Percentiles rank a stretch among this genome's conserved stretches.
Conservation (phyloP, 2,797 vertebrate genomes). For the Pseudomugil gertrudae region DNA sequence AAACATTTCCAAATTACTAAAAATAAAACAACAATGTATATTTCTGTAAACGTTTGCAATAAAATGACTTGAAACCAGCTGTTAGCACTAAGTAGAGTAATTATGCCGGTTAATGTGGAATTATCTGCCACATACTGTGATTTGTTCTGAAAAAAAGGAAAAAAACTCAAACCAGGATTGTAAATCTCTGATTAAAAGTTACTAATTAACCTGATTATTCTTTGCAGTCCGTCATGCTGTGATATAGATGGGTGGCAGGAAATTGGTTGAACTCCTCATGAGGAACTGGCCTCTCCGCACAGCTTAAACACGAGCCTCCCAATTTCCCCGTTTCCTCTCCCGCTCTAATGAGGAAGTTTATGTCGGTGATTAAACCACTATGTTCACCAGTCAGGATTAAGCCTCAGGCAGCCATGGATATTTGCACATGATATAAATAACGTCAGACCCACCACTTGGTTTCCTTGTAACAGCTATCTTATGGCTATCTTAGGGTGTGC, state of each 20-base stretch:
- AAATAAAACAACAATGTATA: background rate
- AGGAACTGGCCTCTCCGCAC: slow-evolving; percentile 61
- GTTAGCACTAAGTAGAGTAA: slow-evolving; percentile 17
- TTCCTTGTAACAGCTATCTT: slow-evolving; percentile 33
- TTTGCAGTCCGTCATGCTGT: slow-evolving; percentile 39
- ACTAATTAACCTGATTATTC: slow-evolving; percentile 41
- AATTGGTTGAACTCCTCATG: slow-evolving; percentile 60
- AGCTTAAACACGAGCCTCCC: slow-evolving; percentile 55
- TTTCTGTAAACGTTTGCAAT: background rate
- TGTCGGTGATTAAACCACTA: slow-evolving; percentile 61
- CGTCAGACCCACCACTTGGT: slow-evolving; percentile 38
- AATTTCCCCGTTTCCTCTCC: slow-evolving; percentile 67
- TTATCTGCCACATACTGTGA: slow-evolving; percentile 38
- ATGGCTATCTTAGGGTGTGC: slow-evolving; percentile 14
- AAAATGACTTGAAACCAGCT: slow-evolving; percentile 30
- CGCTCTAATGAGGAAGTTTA: slow-evolving; percentile 69
- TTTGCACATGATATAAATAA: slow-evolving; percentile 59
- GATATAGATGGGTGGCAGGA: slow-evolving; percentile 61
- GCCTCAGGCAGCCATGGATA: slow-evolving; percentile 34
- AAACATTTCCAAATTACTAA: slow-evolving; percentile 4
- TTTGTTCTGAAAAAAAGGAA: slow-evolving; percentile 32
- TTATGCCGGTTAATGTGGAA: slow-evolving; percentile 29
- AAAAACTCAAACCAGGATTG: slow-evolving; percentile 19
- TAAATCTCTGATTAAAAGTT: slow-evolving; percentile 36
- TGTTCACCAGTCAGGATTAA: slow-evolving; percentile 51